Conservation (phyloP, 1,140 invertebrate species). For the Listronotus bonariensis region DNA sequence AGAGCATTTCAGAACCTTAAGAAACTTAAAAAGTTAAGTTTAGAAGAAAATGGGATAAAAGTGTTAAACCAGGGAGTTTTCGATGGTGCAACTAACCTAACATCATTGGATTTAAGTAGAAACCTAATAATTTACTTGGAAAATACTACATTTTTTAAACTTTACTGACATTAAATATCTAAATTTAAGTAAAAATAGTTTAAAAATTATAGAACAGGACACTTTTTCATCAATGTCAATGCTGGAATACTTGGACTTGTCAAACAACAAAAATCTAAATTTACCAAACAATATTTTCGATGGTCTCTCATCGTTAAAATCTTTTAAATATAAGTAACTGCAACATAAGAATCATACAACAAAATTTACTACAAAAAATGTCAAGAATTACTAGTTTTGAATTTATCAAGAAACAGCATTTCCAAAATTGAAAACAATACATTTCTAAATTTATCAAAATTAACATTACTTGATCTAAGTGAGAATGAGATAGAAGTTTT, state of each 20-base stretch:
- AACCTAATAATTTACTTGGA: slow-evolving; percentile 10
- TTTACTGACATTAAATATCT: slow-evolving; percentile 22
- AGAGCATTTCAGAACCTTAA: slow-evolving; percentile 23
- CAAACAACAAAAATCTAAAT: slow-evolving; percentile 2
- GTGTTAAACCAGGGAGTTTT: slow-evolving; percentile 16
- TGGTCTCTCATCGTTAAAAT: slow-evolving; percentile 20
- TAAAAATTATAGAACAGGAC: slow-evolving; percentile 8
- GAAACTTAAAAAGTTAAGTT: slow-evolving; percentile 21
- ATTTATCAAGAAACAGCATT: slow-evolving; percentile 11
- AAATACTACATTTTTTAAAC: slow-evolving; percentile 2
- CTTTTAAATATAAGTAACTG: slow-evolving; percentile 18
- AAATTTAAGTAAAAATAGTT: slow-evolving; percentile 30
- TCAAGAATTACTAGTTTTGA: slow-evolving; percentile 4
- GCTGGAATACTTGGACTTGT: slow-evolving; percentile 17
- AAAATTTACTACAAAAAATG: slow-evolving; percentile 1
- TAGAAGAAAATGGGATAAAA: slow-evolving; percentile 29
- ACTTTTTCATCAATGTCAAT: slow-evolving; percentile 8
- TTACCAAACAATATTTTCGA: slow-evolving; percentile 28
- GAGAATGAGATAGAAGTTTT: slow-evolving; percentile 32
- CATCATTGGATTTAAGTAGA: slow-evolving; percentile 7
- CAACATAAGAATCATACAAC: background rate
- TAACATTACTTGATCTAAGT: slow-evolving; percentile 40
- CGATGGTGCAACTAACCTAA: slow-evolving; percentile 5
- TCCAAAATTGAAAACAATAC: slow-evolving; percentile 3
- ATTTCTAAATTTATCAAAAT: slow-evolving; percentile 17